Base-by-base conservation (phyloP, 2,888 invertebrate genomes). In the Hanleya hanleyi region DNA sequence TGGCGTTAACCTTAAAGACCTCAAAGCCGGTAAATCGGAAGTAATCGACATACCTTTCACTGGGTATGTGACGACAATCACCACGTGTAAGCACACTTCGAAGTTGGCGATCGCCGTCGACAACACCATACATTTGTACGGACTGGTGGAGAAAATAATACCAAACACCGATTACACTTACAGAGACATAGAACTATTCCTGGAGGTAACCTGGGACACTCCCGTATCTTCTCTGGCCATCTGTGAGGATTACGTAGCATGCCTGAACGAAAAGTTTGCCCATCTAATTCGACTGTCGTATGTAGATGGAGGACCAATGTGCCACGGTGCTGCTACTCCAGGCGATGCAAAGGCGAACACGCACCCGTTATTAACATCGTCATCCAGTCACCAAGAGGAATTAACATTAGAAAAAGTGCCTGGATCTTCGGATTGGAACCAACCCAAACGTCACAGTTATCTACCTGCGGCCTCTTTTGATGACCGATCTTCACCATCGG, bases 21-120 rank as follows among this genome's bases (percentile, higher is more conserved):
- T 84, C 26, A 75, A 84, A 5, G 85, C 85, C 7, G 83, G 84
- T 1, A 82, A 80, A 67, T 81, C 84, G 68, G 94, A 95, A 89
- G 94, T 95, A 92, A 94, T 95, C 76, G 95, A 95, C 87, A 90
- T 95, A 62, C 95, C 95, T 0, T 89, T 94, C 3, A 92, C 92
- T 71, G 87, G 91, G 50, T 92, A 93, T 66, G 94, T 94, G n/a
- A 74, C 81, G 47, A 81, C 78, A 69, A 83, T 89, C 41, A 74
- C 86, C 41, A 80, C 84, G 47, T 89, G 89, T 72, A 81, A 84
- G 65, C 77, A 83, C 49, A 90, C 89, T 1, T 90, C 89, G 18
- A 89, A 89, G 71, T 82, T 91, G 50, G 89, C 86, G 18, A 90
- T 93, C 6, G 92, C 91, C 1, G 88, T 90, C 71, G 91, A 91